Evolutionary conservation across 2,888 invertebrate species (phyloP), one percentile per base, ranked within the genome.

Genomic region (Coleophora flavipennella): DNA sequence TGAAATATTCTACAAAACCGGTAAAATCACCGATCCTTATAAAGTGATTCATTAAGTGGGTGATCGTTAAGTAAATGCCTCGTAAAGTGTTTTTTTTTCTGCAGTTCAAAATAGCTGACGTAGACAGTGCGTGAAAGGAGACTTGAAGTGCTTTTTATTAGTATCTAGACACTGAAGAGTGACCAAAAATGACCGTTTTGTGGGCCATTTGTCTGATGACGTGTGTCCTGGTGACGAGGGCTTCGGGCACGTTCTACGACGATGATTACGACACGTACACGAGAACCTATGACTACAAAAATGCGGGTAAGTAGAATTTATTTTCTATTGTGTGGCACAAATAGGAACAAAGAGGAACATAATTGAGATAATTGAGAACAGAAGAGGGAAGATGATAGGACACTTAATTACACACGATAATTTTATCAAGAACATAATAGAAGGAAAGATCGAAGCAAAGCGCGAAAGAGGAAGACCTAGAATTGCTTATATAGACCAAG

Each of bases 211-310:
- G 63, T 64, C 47, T 75, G 42, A 51, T 69, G 35, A 50, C 62
- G 34, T 57, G 66, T 40, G 58, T 64, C 36, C 58, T 76, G 33
- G 49, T 72, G 38, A 59, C 59, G 31, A 61, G 49, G 45, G 45
- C 61, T 3, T 65, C 73, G 13, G 79, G 72, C 1, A 63, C 81
- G 3, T 50, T 81, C 3, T 83, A 81, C 52, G 81, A 84, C 48
- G 81, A 84, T 37, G 81, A 85, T 46, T 84, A 83, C 59, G 84
- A 84, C 48, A 61, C 70, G 1, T 83, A 80, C 50, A 80, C 80
- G 9, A 77, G 72, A 50, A 48, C 55, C 40, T 79, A 79, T 51
- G 79, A 84, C 62, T 78, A 71, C 62, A 70, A 65, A 53, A 66
- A 50, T 49, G 60, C 81, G 62, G 84, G 84, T 83, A 69, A 75